Conservation (phyloP, 2,888 invertebrate genomes). For the Tetropium fuscum region DNA sequence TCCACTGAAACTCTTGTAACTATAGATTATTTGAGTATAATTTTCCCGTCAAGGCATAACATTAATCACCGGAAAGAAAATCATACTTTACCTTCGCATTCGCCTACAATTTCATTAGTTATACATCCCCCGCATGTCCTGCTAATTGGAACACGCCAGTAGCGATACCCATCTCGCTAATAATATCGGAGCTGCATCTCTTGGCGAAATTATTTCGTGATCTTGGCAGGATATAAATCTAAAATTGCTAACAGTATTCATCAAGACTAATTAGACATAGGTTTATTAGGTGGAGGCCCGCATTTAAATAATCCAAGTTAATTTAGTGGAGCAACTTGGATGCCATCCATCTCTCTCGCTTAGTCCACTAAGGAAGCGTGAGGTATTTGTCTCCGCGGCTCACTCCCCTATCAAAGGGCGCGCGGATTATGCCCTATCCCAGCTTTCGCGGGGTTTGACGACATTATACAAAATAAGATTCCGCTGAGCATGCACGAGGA, state of each 20-base stretch:
- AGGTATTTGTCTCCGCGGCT: conserved; percentile 12
- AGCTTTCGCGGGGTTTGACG: too few species aligned
- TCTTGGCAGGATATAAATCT: background rate
- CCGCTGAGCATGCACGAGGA: too few species aligned
- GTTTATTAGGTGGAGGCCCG: conserved; percentile 28
- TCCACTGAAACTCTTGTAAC: too few species aligned
- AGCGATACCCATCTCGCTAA: background rate
- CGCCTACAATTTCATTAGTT: too few species aligned
- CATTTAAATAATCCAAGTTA: conserved; percentile 39
- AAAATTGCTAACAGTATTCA: conserved; percentile 4
- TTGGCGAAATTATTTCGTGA: background rate
- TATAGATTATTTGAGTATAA: too few species aligned
- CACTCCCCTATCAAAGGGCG: too few species aligned
- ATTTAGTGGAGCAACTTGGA: conserved; percentile 34
- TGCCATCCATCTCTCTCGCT: conserved; percentile 38
- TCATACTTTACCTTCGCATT: too few species aligned
- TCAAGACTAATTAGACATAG: conserved; percentile 22
- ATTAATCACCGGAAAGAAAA: too few species aligned
- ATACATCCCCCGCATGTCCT: too few species aligned
- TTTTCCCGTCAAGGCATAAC: too few species aligned
- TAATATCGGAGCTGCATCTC: background rate
- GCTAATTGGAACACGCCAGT: background rate
- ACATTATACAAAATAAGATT: too few species aligned
- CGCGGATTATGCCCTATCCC: too few species aligned
- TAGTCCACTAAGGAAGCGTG: conserved; percentile 15